Evolutionary conservation across 1,140 invertebrate species (phyloP), one percentile per base, ranked within the genome.

Genomic region (Ooceraea biroi): DNA sequence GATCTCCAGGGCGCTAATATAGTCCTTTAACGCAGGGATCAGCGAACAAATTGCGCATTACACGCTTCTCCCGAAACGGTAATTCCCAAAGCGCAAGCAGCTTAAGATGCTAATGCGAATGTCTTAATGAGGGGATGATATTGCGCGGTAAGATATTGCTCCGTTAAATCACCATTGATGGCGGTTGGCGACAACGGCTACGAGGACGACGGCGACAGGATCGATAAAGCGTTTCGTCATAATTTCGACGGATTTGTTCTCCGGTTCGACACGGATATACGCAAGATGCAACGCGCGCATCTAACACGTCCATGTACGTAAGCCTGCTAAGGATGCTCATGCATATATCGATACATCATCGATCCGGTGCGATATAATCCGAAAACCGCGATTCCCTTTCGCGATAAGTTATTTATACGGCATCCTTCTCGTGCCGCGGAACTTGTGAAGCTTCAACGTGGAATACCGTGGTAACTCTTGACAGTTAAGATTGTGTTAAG

Each of bases 41-140:
- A 57, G 50, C 25, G 25, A 80, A 80, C 76, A 80, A 80, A 80
- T 80, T 80, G 76, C 76, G n/a, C 68, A 80, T 80, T 80, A 71
- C 57, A 19, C 65, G 44, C 25, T 41, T 12, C 8, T 3, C 58
- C 44, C 25, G 48, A 65, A 76, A 63, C 57, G 57, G 17, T 71
- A 80, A 80, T 80, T 80, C n/a, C 65, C 76, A 50, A 14, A 71
- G 52, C 50, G 17, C 17, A 27, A 17, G 22, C 50, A 27, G n/a
- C 65, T 80, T 57, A 69, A n/a, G 5, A 55, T 22, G 76, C 41
- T 80, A 71, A 80, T 69, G 76, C 52, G 25, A 69, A 57, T 80
- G 25, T 80, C 76, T 71, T 80, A 80, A 80, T 69, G 76, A 80
- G 76, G 12, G 11, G n/a, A n/a, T 63, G 50, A 80, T 69, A 71